Conservation (phyloP, 1,140 invertebrate species). For the Anadara kagoshimensis region DNA sequence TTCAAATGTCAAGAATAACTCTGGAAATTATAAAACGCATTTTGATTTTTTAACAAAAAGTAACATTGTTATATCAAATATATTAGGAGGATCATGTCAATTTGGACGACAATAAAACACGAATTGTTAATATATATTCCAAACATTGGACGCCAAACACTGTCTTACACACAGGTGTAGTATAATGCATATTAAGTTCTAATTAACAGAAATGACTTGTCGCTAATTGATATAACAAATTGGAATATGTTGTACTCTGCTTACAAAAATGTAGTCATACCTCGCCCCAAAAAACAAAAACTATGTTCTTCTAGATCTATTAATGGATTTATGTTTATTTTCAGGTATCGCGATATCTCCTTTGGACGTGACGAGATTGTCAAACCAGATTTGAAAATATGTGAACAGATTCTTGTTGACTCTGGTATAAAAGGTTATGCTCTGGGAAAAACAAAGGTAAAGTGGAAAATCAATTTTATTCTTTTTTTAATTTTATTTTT, state of each 20-base stretch:
- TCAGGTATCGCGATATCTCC: conserved; percentile 41
- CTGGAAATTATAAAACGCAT: neutral
- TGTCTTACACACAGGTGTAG: neutral
- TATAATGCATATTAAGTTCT: neutral
- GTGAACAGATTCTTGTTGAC: conserved; percentile 32
- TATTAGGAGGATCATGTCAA: too few relatives aligned
- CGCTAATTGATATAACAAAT: too few relatives aligned
- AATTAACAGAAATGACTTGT: too few relatives aligned
- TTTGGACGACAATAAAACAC: neutral
- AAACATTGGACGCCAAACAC: neutral
- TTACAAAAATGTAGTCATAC: too few relatives aligned
- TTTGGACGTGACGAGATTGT: conserved; percentile 11
- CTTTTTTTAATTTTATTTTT: neutral
- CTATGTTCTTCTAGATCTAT: too few relatives aligned
- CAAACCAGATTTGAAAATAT: conserved; percentile 9
- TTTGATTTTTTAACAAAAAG: neutral
- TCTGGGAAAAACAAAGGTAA: conserved; percentile 28
- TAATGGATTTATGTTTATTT: neutral
- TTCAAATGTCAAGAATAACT: neutral
- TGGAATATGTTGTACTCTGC: too few relatives aligned
- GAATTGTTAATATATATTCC: neutral
- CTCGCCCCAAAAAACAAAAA: too few relatives aligned
- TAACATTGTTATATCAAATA: too few relatives aligned
- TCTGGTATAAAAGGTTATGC: conserved; percentile 29
- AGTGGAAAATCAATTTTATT: neutral